Evolutionary conservation across 2,888 invertebrate genomes (phyloP).

Genomic region (Pyrrhia umbra): DNA sequence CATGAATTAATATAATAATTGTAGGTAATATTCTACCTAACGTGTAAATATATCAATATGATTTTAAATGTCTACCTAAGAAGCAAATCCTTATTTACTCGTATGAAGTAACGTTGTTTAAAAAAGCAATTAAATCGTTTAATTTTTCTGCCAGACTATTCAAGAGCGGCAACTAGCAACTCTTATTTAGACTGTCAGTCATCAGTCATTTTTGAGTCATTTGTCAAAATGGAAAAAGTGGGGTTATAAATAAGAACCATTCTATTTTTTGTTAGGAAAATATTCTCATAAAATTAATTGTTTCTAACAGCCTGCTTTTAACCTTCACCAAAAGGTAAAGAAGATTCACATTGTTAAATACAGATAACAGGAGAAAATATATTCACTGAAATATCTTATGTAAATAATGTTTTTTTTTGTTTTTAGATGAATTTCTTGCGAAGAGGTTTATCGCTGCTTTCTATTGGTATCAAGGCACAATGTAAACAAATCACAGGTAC

Average conservation of each 20-base stretch:
- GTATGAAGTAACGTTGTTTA: too few relatives aligned
- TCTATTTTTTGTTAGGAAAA: conserved; percentile 26
- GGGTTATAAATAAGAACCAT: conserved; percentile 58
- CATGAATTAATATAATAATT: not conserved
- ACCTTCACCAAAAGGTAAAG: conserved; percentile 39
- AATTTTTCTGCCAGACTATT: not conserved
- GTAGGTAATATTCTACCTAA: not conserved
- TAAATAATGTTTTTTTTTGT: conserved; percentile 6
- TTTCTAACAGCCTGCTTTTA: conserved; percentile 7
- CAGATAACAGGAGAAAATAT: not conserved
- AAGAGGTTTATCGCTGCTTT: conserved; percentile 79
- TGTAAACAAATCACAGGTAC: conserved; percentile 76
- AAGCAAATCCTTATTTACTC: too few relatives aligned
- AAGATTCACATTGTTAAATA: not conserved
- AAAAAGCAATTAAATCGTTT: not conserved
- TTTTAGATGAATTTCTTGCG: conserved; percentile 86
- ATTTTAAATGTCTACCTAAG: too few relatives aligned
- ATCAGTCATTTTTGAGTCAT: too few relatives aligned
- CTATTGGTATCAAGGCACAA: conserved; percentile 78
- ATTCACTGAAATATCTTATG: not conserved
- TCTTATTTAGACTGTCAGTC: conserved; percentile 41
- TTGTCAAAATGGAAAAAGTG: conserved; percentile 39
- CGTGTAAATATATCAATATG: too few relatives aligned
- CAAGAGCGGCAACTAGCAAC: conserved; percentile 24
- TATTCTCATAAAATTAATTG: conserved; percentile 36